Conservation (phyloP, 2,888 invertebrate species). For the Sipha maydis region DNA sequence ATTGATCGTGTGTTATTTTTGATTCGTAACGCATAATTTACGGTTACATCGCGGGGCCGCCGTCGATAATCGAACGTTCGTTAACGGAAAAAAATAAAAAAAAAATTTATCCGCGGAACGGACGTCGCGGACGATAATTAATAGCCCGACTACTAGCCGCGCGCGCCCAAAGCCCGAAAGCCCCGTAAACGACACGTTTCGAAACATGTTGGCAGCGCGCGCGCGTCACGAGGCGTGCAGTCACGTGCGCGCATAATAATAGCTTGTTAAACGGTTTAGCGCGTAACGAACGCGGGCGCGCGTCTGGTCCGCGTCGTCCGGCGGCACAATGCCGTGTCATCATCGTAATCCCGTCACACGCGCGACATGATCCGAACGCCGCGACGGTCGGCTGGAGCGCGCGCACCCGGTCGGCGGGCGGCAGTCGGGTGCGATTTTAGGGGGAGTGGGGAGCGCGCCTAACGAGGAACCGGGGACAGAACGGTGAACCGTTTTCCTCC, state of each 20-base stretch:
- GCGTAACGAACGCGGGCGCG: too few relatives aligned
- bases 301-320: too few relatives aligned
- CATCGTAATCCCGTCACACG: conserved; percentile 50
- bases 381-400: background rate
- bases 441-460: background rate
- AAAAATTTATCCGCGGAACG: background rate
- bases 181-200: too few relatives aligned
- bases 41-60: background rate
- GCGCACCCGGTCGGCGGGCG: too few relatives aligned
- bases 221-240: background rate
- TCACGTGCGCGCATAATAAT: background rate
- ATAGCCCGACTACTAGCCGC: background rate
- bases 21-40: too few relatives aligned
- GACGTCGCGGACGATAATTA: background rate
- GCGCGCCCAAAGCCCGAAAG: background rate
- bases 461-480: background rate
- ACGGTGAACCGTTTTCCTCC: background rate
- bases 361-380: conserved; percentile 25
- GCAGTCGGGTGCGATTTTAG: background rate
- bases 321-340: too few relatives aligned
- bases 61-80: background rate
- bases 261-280: background rate
- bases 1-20: too few relatives aligned
- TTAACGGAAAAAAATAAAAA: background rate
- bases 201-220: background rate